A percentile compares a stretch with the other conserved stretches of the same genome.
These are phyloP conservation scores for Aplysia californica DNA, from an alignment of 1,140 invertebrate species.

Conservation along the genomic window DNA sequence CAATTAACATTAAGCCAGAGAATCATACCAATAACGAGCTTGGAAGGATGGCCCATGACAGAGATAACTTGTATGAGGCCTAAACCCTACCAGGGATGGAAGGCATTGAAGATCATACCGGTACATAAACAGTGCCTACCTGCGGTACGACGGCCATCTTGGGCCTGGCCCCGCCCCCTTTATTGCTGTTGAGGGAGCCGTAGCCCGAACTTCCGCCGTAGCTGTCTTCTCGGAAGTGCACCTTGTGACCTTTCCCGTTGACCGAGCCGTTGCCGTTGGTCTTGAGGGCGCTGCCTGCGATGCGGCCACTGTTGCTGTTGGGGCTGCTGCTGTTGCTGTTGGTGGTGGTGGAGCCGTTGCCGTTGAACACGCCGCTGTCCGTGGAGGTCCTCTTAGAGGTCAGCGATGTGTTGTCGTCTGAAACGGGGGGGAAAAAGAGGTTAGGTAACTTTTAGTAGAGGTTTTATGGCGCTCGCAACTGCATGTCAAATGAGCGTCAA, in stretches of 20 bases:
- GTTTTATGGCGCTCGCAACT: too few species aligned
- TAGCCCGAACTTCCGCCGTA: conserved; percentile 56
- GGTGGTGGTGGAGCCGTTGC: too few species aligned
- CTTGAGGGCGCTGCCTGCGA: neutral
- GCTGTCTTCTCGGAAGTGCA: conserved; percentile 51
- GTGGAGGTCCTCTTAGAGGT: conserved; percentile 50
- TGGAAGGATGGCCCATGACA: too few species aligned
- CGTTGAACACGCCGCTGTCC: conserved; percentile 57
- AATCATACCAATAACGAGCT: too few species aligned
- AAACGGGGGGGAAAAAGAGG: neutral
- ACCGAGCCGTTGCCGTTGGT: neutral
- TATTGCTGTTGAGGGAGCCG: conserved; percentile 48
- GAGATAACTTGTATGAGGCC: too few species aligned
- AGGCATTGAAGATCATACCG: neutral
- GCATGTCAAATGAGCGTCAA: too few species aligned
- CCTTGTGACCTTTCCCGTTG: conserved; percentile 32
- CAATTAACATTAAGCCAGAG: neutral
- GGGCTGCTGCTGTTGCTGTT: too few species aligned
- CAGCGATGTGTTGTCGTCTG: conserved; percentile 42
- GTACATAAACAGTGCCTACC: neutral
- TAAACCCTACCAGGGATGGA: too few species aligned
- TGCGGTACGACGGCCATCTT: conserved; percentile 27
- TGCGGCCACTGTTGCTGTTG: neutral
- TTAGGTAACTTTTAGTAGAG: too few species aligned
- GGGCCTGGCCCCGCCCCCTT: conserved; percentile 44